These are phyloP conservation scores for Eilema griseolum DNA, from an alignment of 2,888 invertebrate species.

Conservation along the genomic window DNA sequence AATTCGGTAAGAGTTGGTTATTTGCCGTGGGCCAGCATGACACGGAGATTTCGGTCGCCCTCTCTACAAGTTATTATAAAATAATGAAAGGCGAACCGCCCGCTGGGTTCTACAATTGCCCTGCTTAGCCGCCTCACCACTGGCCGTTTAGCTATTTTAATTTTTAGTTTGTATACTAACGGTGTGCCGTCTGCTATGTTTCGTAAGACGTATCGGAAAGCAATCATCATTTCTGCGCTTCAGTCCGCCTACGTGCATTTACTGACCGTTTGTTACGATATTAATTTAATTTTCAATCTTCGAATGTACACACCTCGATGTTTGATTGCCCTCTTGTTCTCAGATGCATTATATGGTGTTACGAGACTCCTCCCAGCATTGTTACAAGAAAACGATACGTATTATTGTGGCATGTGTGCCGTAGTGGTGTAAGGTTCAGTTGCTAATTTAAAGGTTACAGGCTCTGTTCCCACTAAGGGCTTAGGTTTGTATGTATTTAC, in stretches of 20 bases:
- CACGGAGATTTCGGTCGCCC: conserved; percentile 77
- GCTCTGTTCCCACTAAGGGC: neutral
- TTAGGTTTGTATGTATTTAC: too few relatives aligned
- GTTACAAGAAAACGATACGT: conserved; percentile 43
- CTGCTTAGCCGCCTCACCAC: conserved; percentile 83
- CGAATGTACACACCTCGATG: conserved; percentile 52
- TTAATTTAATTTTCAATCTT: conserved; percentile 61
- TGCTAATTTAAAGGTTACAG: neutral
- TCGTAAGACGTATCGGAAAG: conserved; percentile 74
- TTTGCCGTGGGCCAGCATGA: conserved; percentile 79
- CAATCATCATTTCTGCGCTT: conserved; percentile 64
- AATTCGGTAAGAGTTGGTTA: conserved; percentile 80
- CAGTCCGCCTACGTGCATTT: conserved; percentile 66
- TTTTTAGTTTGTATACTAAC: conserved; percentile 86
- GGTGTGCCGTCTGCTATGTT: conserved; percentile 62
- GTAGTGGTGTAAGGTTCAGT: neutral
- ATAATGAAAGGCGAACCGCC: conserved; percentile 85
- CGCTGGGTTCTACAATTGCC: conserved; percentile 85
- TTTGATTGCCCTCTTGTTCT: conserved; percentile 67
- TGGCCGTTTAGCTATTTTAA: conserved; percentile 86
- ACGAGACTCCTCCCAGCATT: conserved; percentile 56
- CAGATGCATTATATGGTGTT: conserved; percentile 56
- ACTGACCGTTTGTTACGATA: conserved; percentile 55
- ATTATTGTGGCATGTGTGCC: neutral
- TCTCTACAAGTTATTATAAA: conserved; percentile 84